phyloP scores from a whole-genome alignment of 2,797 vertebrate genomes.

The Lithobates sylvaticus region DNA sequence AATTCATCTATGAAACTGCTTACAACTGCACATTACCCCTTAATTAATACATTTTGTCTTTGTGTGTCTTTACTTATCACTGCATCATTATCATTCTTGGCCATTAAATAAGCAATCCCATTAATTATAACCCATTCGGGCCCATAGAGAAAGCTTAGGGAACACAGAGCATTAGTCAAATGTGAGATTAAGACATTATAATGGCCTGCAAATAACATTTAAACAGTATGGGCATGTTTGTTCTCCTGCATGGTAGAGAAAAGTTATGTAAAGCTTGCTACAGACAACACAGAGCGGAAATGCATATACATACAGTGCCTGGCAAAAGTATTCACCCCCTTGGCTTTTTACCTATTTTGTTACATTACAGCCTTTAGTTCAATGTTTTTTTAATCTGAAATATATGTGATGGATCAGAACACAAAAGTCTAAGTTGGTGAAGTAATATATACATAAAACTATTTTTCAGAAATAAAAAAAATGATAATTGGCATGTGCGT shows the following conservation, averaged over 20 bases:
- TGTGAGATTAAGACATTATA: conserved; percentile 65
- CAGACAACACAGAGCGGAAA: no score
- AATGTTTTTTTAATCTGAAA: no score
- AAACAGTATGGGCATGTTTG: conserved; percentile 2
- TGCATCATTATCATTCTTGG: conserved; percentile 68
- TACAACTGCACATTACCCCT: conserved; percentile 69
- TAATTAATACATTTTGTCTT: conserved; percentile 76
- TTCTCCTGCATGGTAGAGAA: neutral
- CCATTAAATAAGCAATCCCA: conserved; percentile 74
- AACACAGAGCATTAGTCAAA: conserved; percentile 67
- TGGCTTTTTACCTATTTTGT: no score
- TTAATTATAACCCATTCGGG: conserved; percentile 71
- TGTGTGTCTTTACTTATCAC: conserved; percentile 69
- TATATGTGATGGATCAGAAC: no score
- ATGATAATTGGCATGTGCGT: no score
- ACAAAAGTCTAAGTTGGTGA: no score
- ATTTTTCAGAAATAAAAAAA: no score
- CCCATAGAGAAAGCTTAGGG: conserved; percentile 65
- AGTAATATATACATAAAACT: no score
- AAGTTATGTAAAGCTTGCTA: neutral
- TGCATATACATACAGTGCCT: no score
- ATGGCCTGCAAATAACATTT: conserved; percentile 56
- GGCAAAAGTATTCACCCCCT: no score
- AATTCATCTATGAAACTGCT: conserved; percentile 73
- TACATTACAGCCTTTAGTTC: no score